Base-by-base conservation (phyloP, 2,888 invertebrate genomes). In the Cantharis rustica region DNA sequence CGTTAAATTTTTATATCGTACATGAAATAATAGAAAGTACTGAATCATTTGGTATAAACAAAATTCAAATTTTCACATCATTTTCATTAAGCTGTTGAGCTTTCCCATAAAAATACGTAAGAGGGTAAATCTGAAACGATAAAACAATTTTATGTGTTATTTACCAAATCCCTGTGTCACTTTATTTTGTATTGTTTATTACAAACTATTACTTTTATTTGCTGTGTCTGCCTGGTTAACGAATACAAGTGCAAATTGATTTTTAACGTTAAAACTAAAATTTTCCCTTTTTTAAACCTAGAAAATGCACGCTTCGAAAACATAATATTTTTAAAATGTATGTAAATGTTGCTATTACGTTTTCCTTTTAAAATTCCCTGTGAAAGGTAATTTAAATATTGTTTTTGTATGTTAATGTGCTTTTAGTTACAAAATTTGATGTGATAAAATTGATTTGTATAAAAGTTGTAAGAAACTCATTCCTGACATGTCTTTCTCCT, bases 31-130 rank as follows among this genome's bases (percentile, higher is more conserved):
- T 31, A 31, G 31, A 31, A 13, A 31, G 31, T 31, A 31, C n/a
- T 47, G 47, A 7, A 47, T n/a, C 47, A 47, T 47, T 47, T 9
- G 47, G n/a, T 47, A 47, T 47, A 47, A 47, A 47, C 47, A 47
- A 47, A 47, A 47, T 47, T 47, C 47, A 47, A 47, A 47, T 47
- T 47, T 31, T 47, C 47, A 47, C 63, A 20, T 64, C 74, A 70
- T 74, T 74, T 74, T 74, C 69, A 70, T 69, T 74, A 70, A 69
- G 74, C 74, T 47, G 69, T 74, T 74, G 74, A 74, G 74, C 74
- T 70, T 74, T 74, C 74, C 20, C 23, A 73, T 73, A 61, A 73
- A 31, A 73, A 62, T 73, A 73, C 74, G 31, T 74, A 62, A 27
- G 27, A 20, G 69, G 15, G 63, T 74, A 74, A 69, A 74, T 69